Conservation (phyloP, 1,140 invertebrate species). For the Carposina sasakii region DNA sequence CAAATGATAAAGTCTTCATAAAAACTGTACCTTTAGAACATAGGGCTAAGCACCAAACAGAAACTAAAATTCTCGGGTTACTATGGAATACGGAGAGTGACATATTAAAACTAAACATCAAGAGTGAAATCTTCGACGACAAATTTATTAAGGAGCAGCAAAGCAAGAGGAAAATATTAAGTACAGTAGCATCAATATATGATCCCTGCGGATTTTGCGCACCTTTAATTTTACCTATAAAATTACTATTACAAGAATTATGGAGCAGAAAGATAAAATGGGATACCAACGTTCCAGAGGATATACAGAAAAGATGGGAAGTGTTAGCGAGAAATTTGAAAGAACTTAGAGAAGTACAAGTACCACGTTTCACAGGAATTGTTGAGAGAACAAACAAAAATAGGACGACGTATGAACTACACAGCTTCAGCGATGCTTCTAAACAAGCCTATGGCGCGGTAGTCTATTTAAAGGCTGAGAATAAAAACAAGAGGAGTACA, state of each 20-base stretch:
- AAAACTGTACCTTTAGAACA: constrained; percentile 7
- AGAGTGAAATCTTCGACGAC: background rate
- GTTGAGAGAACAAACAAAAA: background rate
- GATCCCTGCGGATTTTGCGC: constrained; percentile 21
- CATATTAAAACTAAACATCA: constrained; percentile 6
- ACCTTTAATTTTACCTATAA: constrained; percentile 19
- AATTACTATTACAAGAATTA: constrained; percentile 22
- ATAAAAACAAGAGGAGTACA: too few species aligned
- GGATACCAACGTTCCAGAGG: constrained; percentile 10
- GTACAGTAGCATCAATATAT: constrained; percentile 17
- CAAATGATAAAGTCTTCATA: constrained; percentile 13
- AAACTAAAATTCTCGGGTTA: constrained; percentile 14
- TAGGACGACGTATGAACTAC: constrained; percentile 11
- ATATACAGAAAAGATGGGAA: constrained; percentile 14
- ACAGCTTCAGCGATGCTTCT: constrained; percentile 16
- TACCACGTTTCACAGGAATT: background rate
- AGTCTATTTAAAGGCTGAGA: constrained; percentile 15
- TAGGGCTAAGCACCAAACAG: background rate
- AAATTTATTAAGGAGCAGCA: constrained; percentile 12
- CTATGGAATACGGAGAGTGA: constrained; percentile 10
- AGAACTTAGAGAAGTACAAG: background rate
- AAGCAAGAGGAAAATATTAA: constrained; percentile 12
- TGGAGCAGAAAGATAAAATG: constrained; percentile 24
- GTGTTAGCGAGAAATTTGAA: constrained; percentile 5
- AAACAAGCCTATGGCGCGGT: constrained; percentile 15